phyloP scores from a whole-genome alignment of 1,140 invertebrate species.

The Bombus vancouverensis region DNA sequence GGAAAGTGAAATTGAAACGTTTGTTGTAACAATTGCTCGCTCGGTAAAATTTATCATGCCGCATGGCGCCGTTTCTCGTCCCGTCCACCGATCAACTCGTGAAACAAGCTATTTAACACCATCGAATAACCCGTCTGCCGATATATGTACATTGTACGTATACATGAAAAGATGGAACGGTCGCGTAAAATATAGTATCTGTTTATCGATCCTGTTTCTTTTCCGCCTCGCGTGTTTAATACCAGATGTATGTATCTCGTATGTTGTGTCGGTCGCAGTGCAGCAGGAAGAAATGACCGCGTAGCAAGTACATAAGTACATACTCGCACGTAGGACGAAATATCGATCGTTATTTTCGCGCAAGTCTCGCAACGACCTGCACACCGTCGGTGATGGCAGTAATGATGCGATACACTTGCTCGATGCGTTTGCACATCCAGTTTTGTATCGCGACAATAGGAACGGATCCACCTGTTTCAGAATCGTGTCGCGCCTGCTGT shows the following conservation, averaged over 20 bases:
- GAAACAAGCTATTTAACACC: neutral
- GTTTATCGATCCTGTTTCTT: neutral
- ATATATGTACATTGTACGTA: neutral
- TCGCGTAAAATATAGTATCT: neutral
- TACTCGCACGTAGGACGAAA: slow-evolving; percentile 8
- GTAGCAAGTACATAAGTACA: neutral
- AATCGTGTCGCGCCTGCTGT: neutral
- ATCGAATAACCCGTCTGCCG: neutral
- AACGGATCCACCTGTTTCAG: neutral
- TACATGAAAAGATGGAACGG: neutral
- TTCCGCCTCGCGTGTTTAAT: neutral
- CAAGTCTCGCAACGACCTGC: slow-evolving; percentile 10
- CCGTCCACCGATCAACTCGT: neutral
- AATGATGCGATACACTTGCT: neutral
- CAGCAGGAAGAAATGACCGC: neutral
- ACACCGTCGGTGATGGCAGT: neutral
- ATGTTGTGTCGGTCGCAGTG: neutral
- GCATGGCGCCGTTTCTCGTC: neutral
- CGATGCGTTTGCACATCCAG: neutral
- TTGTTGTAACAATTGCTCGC: neutral
- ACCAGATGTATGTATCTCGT: neutral
- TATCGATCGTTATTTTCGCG: slow-evolving; percentile 52
- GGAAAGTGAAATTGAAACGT: neutral
- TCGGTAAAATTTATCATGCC: neutral
- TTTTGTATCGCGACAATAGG: neutral